Base-by-base conservation (phyloP, 2,888 invertebrate species). In the Lydus trimaculatus region DNA sequence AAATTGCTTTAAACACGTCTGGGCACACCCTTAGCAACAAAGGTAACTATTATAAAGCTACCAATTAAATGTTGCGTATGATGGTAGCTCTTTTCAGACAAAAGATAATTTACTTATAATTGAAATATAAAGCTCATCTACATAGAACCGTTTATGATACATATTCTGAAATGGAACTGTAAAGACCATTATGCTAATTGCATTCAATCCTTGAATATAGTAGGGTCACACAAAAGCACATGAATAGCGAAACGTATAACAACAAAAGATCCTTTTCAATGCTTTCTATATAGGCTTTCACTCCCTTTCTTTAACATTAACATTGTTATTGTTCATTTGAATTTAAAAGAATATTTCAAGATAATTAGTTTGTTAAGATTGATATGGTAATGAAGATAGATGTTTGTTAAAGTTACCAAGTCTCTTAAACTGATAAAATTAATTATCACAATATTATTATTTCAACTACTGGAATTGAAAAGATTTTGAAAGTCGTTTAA, bases 171-270 rank as follows among this genome's bases (percentile, higher is more conserved):
- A 66, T 43, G 33, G 43, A 28, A 33, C 11, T 39, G 39, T 43
- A 31, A 63, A 63, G 56, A 36, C 39, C 31, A 66, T 63, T 63
- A 66, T 66, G 66, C 63, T 66, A 63, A 66, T 66, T 66, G 58
- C 43, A 58, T 58, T 58, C 28, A 66, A 66, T 58, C 61, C 39
- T 20, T 43, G 66, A 58, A 61, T 66, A 61, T 17, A 48, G 20
- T 9, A 13, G 25, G 25, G 11, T 25, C 56, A 15, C 8, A 23
- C 11, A 43, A 66, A 62, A 58, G 52, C 66, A 62, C 66, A 66
- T 20, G 20, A 20, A 48, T 20, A 13, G 13, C 6, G 56, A 25
- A 62, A 66, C 25, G 39, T 39, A 58, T 20, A 62, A 61, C 61
- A 60, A 66, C 66, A 66, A 66, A 66, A 66, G 62, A 43, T 56